These are phyloP conservation scores for Acleris holmiana DNA, from an alignment of 2,888 invertebrate genomes.

Conservation along the genomic window DNA sequence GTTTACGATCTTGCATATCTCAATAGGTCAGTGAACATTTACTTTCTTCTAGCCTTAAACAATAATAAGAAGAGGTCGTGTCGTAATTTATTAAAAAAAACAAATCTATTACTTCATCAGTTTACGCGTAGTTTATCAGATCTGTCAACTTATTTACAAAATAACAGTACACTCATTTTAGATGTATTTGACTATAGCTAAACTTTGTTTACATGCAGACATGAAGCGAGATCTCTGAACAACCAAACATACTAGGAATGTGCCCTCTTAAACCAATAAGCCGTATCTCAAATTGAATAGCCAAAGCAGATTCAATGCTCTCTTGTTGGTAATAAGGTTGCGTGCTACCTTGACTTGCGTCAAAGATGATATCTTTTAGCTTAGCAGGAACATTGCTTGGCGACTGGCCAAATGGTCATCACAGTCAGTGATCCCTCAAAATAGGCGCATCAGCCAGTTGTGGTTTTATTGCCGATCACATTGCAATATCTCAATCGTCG, in stretches of 20 bases:
- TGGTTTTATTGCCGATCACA: slow-evolving; percentile 52
- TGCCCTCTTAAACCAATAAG: too few relatives aligned
- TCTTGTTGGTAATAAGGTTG: too few relatives aligned
- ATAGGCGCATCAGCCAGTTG: slow-evolving; percentile 57
- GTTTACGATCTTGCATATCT: too few relatives aligned
- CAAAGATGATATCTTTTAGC: too few relatives aligned
- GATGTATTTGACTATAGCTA: slow-evolving; percentile 6
- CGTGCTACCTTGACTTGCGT: too few relatives aligned
- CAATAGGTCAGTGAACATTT: too few relatives aligned
- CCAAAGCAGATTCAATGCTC: too few relatives aligned
- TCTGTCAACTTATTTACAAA: slow-evolving; percentile 2
- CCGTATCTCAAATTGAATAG: too few relatives aligned
- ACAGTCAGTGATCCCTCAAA: slow-evolving; percentile 53
- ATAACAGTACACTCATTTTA: neutral
- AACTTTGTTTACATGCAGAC: slow-evolving; percentile 43
- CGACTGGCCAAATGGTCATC: slow-evolving; percentile 53
- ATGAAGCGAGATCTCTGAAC: slow-evolving; percentile 45
- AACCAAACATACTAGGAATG: slow-evolving; percentile 53
- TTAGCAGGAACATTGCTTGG: slow-evolving; percentile 46
- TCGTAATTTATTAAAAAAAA: too few relatives aligned
- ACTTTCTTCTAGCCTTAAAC: too few relatives aligned
- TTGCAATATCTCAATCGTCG: slow-evolving; percentile 16
- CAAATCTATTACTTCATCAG: neutral
- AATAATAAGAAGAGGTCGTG: too few relatives aligned
- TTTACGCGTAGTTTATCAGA: neutral